These are phyloP conservation scores for Chaetophractus vellerosus DNA, from an alignment of 2,797 vertebrate species.

Conservation along the genomic window DNA sequence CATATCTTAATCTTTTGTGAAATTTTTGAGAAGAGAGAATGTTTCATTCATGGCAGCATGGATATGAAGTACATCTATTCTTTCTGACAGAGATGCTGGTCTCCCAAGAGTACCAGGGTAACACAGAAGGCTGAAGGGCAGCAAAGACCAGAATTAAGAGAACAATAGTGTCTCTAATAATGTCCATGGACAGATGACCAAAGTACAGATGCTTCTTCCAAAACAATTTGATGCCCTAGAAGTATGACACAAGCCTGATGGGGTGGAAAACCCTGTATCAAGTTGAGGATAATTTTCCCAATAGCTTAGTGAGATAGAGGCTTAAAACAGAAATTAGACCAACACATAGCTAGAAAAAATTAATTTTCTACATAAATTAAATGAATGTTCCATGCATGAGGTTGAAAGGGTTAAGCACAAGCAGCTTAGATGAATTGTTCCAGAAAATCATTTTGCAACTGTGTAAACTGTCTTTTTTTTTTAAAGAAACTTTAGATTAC, in stretches of 20 bases:
- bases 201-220: neutral
- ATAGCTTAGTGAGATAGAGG: accelerated
- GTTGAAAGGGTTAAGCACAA: neutral
- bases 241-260: neutral
- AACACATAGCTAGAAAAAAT: neutral
- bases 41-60: neutral
- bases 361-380: neutral
- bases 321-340: neutral
- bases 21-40: neutral
- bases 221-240: neutral
- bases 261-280: neutral
- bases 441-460: neutral
- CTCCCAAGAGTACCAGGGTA: neutral
- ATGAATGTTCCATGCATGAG: neutral
- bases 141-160: neutral
- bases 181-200: neutral
- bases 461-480: neutral
- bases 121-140: neutral
- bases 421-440: neutral
- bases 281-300: neutral
- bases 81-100: neutral
- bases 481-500: no score
- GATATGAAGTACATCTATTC: neutral
- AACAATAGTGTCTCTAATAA: neutral
- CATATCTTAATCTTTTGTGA: neutral